A percentile compares a stretch with the other conserved stretches of the same genome.
Conservation (phyloP, 2,888 invertebrate species). For the Pyralis farinalis region DNA sequence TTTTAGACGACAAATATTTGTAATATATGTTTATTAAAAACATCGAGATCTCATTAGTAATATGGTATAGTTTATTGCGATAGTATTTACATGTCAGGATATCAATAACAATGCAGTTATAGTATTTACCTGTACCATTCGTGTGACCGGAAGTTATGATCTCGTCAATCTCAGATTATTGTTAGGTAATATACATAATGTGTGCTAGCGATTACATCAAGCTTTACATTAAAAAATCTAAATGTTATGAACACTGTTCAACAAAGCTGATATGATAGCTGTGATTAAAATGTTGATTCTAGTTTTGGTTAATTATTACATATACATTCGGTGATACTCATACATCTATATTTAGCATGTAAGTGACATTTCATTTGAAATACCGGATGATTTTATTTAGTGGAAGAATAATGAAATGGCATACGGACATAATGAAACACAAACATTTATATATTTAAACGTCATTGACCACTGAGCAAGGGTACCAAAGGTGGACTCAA, state of each 20-base stretch:
- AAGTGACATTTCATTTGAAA: neutral
- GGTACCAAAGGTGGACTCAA: no score
- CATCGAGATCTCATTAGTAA: no score
- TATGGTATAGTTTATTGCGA: no score
- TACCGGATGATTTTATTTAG: no score
- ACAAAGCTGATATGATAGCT: conserved; percentile 38
- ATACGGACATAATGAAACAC: no score
- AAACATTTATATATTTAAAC: no score
- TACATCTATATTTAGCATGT: neutral
- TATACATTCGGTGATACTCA: conserved; percentile 1
- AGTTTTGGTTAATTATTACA: neutral
- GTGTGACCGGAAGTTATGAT: neutral
- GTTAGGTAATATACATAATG: conserved; percentile 5
- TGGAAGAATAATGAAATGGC: no score
- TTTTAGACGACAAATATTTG: no score
- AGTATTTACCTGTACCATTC: neutral
- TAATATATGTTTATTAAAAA: no score
- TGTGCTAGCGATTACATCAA: conserved; percentile 14
- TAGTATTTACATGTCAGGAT: no score
- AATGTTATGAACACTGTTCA: conserved; percentile 20
- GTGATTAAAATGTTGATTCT: conserved; percentile 26
- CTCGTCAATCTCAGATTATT: conserved; percentile 3
- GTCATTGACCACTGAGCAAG: no score
- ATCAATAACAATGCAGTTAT: neutral
- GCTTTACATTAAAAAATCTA: conserved; percentile 19